A percentile compares a stretch with the other conserved stretches of the same genome.
phyloP scores from a whole-genome alignment of 2,888 invertebrate species.

The Callimorpha dominula region DNA sequence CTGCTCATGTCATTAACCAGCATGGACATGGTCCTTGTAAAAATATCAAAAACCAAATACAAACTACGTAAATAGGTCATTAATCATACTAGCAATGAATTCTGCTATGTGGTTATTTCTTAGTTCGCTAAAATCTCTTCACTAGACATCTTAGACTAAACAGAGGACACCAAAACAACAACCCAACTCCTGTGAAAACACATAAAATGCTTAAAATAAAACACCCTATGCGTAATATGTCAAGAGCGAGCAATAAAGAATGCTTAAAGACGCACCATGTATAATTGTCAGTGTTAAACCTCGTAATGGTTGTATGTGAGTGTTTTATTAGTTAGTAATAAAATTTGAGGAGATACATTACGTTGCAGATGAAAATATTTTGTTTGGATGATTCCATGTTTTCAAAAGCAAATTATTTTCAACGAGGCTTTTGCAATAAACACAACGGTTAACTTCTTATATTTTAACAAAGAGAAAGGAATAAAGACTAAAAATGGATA shows the following conservation, averaged over 20 bases:
- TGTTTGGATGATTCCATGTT: constrained; percentile 13
- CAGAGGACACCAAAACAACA: constrained; percentile 46
- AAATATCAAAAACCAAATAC: too few relatives aligned
- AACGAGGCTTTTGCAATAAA: neutral
- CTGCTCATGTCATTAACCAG: too few relatives aligned
- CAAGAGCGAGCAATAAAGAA: constrained; percentile 74
- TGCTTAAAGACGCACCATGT: constrained; percentile 67
- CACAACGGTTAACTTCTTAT: neutral
- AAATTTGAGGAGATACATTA: constrained; percentile 44
- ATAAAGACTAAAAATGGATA: neutral
- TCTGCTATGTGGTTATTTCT: neutral
- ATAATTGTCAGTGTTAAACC: constrained; percentile 78
- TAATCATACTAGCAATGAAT: too few relatives aligned
- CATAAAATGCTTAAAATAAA: constrained; percentile 74
- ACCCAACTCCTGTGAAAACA: constrained; percentile 73
- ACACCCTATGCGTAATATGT: constrained; percentile 64
- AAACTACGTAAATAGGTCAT: too few relatives aligned
- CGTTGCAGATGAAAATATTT: constrained; percentile 18
- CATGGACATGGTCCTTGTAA: too few relatives aligned
- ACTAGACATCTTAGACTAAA: constrained; percentile 16
- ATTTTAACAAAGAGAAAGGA: neutral
- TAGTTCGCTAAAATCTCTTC: constrained; percentile 8
- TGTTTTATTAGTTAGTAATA: constrained; percentile 62
- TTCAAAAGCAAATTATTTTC: constrained; percentile 2
- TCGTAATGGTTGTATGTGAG: constrained; percentile 68